Evolutionary conservation across 2,888 invertebrate species (phyloP).

Genomic region (Agriopis leucophaearia): DNA sequence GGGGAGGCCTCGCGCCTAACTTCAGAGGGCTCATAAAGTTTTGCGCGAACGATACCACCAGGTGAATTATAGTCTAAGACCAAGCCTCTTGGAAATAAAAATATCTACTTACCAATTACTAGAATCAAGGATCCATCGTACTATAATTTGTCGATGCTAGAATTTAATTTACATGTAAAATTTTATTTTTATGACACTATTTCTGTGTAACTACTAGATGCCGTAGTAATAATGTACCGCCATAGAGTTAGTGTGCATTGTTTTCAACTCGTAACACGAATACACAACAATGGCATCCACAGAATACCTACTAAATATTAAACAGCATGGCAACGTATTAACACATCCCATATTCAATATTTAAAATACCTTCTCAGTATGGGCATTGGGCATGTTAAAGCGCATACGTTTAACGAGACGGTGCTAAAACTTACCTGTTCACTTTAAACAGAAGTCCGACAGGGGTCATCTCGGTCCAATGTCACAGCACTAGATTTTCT

Average conservation of each 20-base stretch:
- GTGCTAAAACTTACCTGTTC: conserved; percentile 80
- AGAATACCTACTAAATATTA: conserved; percentile 52
- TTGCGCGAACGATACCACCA: neutral
- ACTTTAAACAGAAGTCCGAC: conserved; percentile 87
- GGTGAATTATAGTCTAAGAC: neutral
- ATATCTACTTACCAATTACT: neutral
- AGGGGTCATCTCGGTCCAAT: conserved; percentile 81
- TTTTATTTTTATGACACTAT: neutral
- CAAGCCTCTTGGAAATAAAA: neutral
- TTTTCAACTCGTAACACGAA: conserved; percentile 27
- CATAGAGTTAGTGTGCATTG: conserved; percentile 22
- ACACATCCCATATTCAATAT: conserved; percentile 66
- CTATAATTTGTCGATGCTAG: no score
- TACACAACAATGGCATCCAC: conserved; percentile 51
- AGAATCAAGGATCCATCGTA: no score
- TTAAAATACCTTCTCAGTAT: conserved; percentile 55
- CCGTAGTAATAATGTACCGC: neutral
- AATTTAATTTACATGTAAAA: neutral
- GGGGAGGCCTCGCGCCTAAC: no score
- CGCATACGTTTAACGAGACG: conserved; percentile 40
- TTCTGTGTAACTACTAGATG: conserved; percentile 4
- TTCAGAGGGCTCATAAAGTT: no score
- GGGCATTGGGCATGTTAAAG: conserved; percentile 38
- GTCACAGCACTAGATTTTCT: conserved; percentile 54
- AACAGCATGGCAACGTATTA: conserved; percentile 51